A percentile compares a stretch with the other conserved stretches of the same genome.
Evolutionary conservation across 2,113 vertebrate species (phyloP).

Genomic region (Nothoprocta perdicaria): DNA sequence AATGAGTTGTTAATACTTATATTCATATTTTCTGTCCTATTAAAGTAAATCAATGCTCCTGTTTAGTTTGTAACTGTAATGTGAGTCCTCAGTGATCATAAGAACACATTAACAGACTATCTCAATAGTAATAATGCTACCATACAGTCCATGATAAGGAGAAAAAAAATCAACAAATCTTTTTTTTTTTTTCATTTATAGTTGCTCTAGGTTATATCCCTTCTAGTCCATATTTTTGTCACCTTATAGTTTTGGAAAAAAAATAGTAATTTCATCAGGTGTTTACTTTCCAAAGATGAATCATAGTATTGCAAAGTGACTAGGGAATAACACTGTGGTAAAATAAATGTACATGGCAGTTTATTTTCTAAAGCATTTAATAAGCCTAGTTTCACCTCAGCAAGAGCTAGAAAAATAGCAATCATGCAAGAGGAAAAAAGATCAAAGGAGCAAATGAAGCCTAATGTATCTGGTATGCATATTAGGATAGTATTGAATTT

Average conservation of each 20-base stretch:
- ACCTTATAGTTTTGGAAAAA: background rate
- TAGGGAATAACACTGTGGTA: background rate
- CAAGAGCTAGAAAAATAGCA: slow-evolving; percentile 4
- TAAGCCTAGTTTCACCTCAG: background rate
- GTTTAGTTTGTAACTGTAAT: background rate
- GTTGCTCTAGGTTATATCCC: background rate
- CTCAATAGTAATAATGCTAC: background rate
- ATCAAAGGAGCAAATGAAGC: background rate
- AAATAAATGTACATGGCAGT: background rate
- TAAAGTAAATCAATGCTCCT: background rate
- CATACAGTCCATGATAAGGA: background rate
- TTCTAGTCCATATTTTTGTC: slow-evolving; percentile 18
- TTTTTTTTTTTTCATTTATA: background rate
- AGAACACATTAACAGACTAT: background rate
- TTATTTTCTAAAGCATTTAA: slow-evolving; percentile 19
- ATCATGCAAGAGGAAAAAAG: background rate
- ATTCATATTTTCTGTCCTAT: background rate
- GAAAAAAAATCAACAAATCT: background rate
- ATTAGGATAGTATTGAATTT: slow-evolving; percentile 1
- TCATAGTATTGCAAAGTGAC: background rate
- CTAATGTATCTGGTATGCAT: background rate
- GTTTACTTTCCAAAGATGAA: slow-evolving; percentile 24
- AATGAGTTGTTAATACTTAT: slow-evolving; percentile 22
- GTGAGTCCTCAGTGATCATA: background rate
- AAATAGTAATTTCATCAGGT: background rate